Evolutionary conservation across 2,888 invertebrate species (phyloP), one percentile per base, ranked within the genome.

Genomic region (Lepeophtheirus nordmannii): DNA sequence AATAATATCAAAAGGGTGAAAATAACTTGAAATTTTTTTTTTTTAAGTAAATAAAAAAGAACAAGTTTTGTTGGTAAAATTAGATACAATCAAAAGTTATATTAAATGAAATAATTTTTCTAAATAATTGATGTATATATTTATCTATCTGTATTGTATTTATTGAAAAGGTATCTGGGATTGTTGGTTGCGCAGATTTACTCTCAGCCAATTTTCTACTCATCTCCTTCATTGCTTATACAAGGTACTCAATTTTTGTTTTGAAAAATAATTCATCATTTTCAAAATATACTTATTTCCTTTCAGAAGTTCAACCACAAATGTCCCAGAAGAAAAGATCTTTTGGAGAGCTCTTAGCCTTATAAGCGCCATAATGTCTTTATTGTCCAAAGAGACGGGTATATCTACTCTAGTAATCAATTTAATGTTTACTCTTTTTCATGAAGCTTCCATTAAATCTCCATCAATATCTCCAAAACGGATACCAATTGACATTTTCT

Each of bases 171-270:
- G 88, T 90, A 67, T 85, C 89, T 1, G 89, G 87, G 67, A 84
- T 89, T 68, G 91, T 91, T 0, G 91, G 91, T 0, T 78, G 91
- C 72, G 90, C 91, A 8, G 91, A 91, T 75, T 83, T 90, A 2
- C 77, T 90, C 67, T 87, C 89, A 9, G 86, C 87, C 72, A 80
- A 87, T 60, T 87, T 89, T 77, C 88, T 89, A 75, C 80, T 89
- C 10, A 79, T 86, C 68, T 86, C 89, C 0, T 81, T 89, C 69
- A 80, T 88, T 46, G 81, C 84, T 59, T 89, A 89, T 76, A 85
- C 86, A 73, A 85, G 85, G 87, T 87, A 77, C 83, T 69, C 40
- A 23, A 11, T 8, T 7, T 11, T 11, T 41, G 20, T 17, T 23
- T 20, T 17, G 1, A 14, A 20, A 8, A 46, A n/a, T 17, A n/a